Base-by-base conservation (phyloP, 2,113 vertebrate species). In the Macaca nemestrina region DNA sequence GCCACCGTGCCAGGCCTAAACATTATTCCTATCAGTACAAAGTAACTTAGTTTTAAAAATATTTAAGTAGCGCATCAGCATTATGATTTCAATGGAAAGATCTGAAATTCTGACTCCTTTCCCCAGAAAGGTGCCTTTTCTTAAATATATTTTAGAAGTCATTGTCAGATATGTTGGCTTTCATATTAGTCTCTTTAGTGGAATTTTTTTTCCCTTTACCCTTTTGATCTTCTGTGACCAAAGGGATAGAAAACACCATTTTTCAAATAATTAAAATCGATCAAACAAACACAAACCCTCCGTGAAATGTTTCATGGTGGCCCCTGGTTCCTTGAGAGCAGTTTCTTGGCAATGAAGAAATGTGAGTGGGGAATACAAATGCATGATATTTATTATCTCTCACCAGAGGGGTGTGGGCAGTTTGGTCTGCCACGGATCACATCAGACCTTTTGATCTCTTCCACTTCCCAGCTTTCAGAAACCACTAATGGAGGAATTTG, bases 251-350 rank as follows among this genome's bases (percentile, higher is more conserved):
- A 95, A 96, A 76, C 94, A 94, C 25, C 30, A 57, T 95, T 95
- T 97, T 96, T 78, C 73, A 87, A 90, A 95, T 81, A 97, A 88
- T 96, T 95, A 97, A 97, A 98, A 95, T 98, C 55, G 43, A 95
- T 97, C 90, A 85, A 90, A 78, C 20, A 61, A 76, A 93, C 45
- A 61, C 80, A 89, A 55, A 86, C 43, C 10, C 10, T 96, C 45
- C 73, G 55, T 43, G 90, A 94, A 93, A 93, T 90, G 95, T 84
- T 81, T 95, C 48, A 6, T 35, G 68, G 80, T 88, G 84, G 70
- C 88, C 38, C 43, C 61, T 80, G 38, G 25, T 82, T 96, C 92
- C 57, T 94, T 23, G 88, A 94, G 79, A 96, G 84, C 61, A 88
- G 57, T 92, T 92, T 84, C 97, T 96, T 88, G 92, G 92, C 96